phyloP scores from a whole-genome alignment of 2,888 invertebrate genomes.

The Nephrotoma flavescens region DNA sequence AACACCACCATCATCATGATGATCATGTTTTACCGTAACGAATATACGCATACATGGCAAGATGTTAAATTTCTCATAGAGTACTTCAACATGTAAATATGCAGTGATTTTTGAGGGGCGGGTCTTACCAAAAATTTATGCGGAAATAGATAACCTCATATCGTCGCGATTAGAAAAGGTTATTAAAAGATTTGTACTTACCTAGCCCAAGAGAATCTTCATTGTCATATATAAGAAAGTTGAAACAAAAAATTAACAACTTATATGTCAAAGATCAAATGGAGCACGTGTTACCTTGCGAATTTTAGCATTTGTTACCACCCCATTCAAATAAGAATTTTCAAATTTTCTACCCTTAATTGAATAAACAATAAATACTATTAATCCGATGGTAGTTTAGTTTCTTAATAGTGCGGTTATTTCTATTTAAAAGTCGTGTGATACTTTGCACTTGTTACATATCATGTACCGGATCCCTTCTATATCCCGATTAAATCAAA shows the following conservation, averaged over 20 bases:
- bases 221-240: no score
- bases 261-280: neutral
- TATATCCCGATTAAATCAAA: neutral
- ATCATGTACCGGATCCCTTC: neutral
- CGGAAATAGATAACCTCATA: neutral
- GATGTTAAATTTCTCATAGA: neutral
- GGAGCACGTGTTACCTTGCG: neutral
- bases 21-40: neutral
- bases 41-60: neutral
- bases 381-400: neutral
- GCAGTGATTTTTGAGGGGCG: neutral
- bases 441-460: slow-evolving; percentile 30
- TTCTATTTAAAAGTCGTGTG: slow-evolving; percentile 21
- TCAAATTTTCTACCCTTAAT: neutral
- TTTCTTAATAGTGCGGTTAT: neutral
- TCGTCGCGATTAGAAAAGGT: no score
- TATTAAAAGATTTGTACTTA: no score
- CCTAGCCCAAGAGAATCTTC: no score
- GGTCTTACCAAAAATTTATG: neutral
- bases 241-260: neutral
- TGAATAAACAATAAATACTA: neutral
- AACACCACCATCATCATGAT: neutral
- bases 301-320: neutral
- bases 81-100: neutral
- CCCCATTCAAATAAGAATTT: neutral